Conservation (phyloP, 2,113 vertebrate genomes). For the Eulacestoma nigropectus region DNA sequence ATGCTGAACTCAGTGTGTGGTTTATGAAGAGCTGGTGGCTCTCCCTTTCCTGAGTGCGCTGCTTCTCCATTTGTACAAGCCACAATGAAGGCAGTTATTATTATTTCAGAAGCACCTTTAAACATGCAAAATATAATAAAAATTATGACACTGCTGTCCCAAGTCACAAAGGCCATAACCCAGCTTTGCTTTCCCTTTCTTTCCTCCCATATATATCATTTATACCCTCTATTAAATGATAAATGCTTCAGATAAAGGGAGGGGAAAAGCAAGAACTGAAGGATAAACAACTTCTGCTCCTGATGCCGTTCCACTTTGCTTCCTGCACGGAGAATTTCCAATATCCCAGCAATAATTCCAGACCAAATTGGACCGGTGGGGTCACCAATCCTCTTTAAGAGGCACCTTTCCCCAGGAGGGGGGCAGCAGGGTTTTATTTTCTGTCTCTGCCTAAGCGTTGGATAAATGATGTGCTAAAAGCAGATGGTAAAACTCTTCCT, state of each 20-base stretch:
- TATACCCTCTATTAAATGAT: neutral
- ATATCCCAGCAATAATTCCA: neutral
- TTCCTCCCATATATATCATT: neutral
- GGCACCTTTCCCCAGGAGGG: neutral
- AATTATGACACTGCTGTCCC: neutral
- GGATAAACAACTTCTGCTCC: neutral
- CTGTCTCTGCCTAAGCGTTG: neutral
- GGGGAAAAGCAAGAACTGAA: neutral
- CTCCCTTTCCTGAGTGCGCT: neutral
- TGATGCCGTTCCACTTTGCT: neutral
- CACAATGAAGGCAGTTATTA: neutral
- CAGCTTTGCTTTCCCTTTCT: neutral
- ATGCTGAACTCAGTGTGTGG: neutral
- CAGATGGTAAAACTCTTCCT: neutral
- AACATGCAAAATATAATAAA: neutral
- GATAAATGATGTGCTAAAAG: constrained; percentile 41
- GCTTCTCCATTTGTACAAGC: neutral
- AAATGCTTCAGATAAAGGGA: neutral
- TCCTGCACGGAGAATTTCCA: neutral
- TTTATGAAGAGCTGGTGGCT: neutral
- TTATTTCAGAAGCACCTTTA: neutral
- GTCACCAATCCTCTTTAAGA: constrained; percentile 9
- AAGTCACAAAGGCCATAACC: neutral
- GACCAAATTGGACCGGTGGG: neutral
- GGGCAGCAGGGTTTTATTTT: neutral